These are phyloP conservation scores for Artibeus lituratus DNA, from an alignment of 2,797 vertebrate species.

Conservation along the genomic window DNA sequence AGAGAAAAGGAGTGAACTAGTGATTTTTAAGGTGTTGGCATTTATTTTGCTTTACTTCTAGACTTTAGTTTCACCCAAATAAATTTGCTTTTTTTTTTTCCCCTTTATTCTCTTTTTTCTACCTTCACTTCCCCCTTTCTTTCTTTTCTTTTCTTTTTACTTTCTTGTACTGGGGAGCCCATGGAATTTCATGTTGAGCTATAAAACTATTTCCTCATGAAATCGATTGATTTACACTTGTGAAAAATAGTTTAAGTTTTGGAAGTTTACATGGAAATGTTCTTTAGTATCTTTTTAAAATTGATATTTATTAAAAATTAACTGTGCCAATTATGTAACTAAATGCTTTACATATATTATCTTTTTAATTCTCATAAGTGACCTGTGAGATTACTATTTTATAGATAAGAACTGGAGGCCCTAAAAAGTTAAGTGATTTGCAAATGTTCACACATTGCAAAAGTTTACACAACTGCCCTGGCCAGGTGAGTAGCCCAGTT, in stretches of 20 bases:
- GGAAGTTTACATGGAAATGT: background rate
- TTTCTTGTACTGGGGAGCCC: background rate
- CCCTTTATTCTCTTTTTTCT: background rate
- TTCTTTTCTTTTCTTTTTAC: background rate
- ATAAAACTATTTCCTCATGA: background rate
- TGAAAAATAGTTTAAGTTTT: conserved; percentile 22
- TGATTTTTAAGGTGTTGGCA: background rate
- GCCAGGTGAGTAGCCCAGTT: no score
- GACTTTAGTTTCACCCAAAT: background rate
- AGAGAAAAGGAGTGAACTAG: background rate
- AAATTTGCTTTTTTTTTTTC: background rate
- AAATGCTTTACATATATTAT: background rate
- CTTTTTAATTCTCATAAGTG: background rate
- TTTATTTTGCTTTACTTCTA: background rate
- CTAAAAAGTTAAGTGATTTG: background rate
- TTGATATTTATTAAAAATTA: background rate
- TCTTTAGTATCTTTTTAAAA: conserved; percentile 33
- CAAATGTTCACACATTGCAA: background rate
- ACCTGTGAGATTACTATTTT: conserved; percentile 4
- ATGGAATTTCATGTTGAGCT: background rate
- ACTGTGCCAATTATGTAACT: background rate
- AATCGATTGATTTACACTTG: conserved; percentile 17
- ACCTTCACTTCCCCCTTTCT: background rate
- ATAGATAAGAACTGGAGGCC: background rate
- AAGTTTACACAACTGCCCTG: no score